Evolutionary conservation across 2,113 vertebrate genomes (phyloP), one percentile per base, ranked within the genome.

Genomic region (Campylomormyrus tamandua): DNA sequence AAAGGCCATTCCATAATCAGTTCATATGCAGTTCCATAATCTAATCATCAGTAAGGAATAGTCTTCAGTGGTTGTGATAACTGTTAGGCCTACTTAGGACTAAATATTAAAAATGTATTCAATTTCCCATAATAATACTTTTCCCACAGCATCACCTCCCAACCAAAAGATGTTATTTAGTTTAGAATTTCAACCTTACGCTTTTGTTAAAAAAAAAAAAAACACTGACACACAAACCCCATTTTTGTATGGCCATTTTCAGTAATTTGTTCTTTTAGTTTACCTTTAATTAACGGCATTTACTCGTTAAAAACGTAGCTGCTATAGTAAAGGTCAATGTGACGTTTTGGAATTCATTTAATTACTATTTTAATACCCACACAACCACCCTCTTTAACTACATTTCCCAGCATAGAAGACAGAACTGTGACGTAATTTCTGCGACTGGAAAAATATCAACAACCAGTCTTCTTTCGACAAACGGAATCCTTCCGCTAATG

Each of bases 401-500:
- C 87, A 88, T 45, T 88, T 45, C 56, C 87, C 87, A 66, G 52
- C 3, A 10, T 17, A 42, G 35, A 66, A 21, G 53, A 4, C 21
- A 31, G 1, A 27, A 45, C 7, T 52, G 19, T 88, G 35, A 88
- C 87, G 53, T 88, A 1, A n/a, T 27, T 46, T 62, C 8, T 62
- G 87, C 87, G 87, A 88, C 87, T n/a, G 31, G 15, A 53, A 86
- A 19, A 53, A 87, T 52, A 35, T 19, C 50, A 52, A 87, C 85
- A 62, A 19, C 7, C 53, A 39, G 53, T 66, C 35, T 45, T 49
- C 46, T n/a, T 27, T 53, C 35, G 53, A 66, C 83, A 45, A 48
- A 48, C 19, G 3, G 7, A 62, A 88, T 45, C 87, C 87, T 88
- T 88, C 87, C 87, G 87, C 87, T 66, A n/a, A 88, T 66, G 19